Evolutionary conservation across 2,113 vertebrate species (phyloP).

Genomic region (Centropus bengalensis): DNA sequence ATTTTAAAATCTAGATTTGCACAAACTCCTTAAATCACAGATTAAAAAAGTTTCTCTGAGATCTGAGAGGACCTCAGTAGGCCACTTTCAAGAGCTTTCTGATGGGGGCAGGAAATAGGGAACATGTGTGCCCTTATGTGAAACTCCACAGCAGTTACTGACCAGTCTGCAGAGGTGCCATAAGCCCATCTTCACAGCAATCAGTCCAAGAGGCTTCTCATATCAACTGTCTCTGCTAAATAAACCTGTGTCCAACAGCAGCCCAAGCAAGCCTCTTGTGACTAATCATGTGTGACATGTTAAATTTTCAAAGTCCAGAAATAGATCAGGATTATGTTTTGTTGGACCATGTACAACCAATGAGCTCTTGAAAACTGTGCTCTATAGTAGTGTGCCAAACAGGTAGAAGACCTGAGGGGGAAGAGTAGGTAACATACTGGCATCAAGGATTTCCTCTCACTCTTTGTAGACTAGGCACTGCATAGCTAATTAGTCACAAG

Average conservation of each 20-base stretch:
- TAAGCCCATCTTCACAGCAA: not conserved
- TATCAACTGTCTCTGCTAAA: not conserved
- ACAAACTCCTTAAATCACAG: not conserved
- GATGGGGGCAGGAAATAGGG: not conserved
- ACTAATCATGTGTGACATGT: not conserved
- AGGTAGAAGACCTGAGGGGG: not conserved
- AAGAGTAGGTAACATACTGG: not conserved
- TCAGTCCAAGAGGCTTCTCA: not conserved
- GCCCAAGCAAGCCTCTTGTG: not conserved
- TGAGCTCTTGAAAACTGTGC: rapidly evolving
- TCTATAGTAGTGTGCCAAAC: not conserved
- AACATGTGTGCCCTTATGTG: not conserved
- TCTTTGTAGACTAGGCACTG: not conserved
- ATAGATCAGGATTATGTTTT: not conserved
- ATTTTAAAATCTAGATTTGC: not conserved
- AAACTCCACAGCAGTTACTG: not conserved
- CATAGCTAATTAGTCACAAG: not conserved
- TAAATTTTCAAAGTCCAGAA: not conserved
- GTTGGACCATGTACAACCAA: not conserved
- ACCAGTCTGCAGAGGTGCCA: rapidly evolving
- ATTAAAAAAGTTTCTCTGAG: not conserved
- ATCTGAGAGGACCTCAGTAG: not conserved
- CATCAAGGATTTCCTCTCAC: not conserved
- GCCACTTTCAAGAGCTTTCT: not conserved
- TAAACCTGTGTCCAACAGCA: rapidly evolving